Evolutionary conservation across 2,888 invertebrate species (phyloP).

Genomic region (Atherix ibis): DNA sequence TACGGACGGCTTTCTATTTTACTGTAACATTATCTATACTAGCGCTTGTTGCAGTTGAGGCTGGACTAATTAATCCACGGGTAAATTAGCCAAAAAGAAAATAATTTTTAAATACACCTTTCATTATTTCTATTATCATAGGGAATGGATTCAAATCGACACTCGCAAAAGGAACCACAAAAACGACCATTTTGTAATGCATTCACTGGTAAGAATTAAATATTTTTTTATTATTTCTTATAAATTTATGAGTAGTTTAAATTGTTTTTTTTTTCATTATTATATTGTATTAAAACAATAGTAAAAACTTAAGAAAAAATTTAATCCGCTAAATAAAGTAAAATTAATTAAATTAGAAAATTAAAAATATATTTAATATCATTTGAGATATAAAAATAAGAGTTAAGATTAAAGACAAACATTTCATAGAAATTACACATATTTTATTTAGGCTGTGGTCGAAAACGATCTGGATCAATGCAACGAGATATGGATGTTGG

Average conservation of each 20-base stretch:
- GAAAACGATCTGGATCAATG: constrained; percentile 41
- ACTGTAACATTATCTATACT: neutral
- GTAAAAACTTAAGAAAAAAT: too few species aligned
- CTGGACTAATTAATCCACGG: neutral
- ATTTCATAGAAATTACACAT: too few species aligned
- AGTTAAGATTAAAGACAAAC: too few species aligned
- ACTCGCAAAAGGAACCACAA: constrained; percentile 1
- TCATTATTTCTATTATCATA: too few species aligned
- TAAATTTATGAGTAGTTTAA: constrained; percentile 1
- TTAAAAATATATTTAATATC: too few species aligned
- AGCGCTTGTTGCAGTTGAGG: neutral
- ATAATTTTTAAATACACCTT: too few species aligned
- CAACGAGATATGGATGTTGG: constrained; percentile 15
- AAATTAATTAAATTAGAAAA: too few species aligned
- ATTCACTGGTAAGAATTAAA: constrained; percentile 50
- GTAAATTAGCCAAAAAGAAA: too few species aligned
- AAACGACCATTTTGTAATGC: constrained; percentile 71
- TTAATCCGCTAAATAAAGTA: too few species aligned
- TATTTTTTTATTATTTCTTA: too few species aligned
- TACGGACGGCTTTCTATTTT: neutral
- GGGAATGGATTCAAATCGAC: neutral
- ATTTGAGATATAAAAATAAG: too few species aligned
- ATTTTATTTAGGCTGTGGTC: constrained; percentile 68
- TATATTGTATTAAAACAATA: too few species aligned
- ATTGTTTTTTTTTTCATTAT: neutral